A percentile compares a stretch with the other conserved stretches of the same genome.
phyloP scores from a whole-genome alignment of 2,113 vertebrate species.

The Ploceus nigricollis region DNA sequence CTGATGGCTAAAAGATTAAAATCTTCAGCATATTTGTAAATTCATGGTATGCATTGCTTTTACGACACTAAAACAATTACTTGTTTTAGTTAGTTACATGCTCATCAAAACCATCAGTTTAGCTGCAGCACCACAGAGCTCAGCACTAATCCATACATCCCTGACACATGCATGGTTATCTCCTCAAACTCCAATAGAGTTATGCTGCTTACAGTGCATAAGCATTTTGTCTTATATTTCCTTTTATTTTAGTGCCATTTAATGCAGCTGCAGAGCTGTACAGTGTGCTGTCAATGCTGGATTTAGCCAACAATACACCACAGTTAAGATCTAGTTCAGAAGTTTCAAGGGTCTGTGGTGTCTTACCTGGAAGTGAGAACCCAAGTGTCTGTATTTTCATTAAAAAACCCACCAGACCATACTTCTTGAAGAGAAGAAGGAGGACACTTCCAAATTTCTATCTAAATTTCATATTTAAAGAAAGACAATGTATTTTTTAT shows the following conservation, averaged over 20 bases:
- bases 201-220: not conserved
- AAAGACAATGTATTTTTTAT: not conserved
- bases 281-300: not conserved
- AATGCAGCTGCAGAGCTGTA: not conserved
- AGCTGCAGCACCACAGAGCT: not conserved
- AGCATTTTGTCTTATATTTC: not conserved
- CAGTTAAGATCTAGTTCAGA: not conserved
- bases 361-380: not conserved
- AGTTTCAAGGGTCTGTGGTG: not conserved
- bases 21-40: not conserved
- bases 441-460: not conserved
- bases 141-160: not conserved
- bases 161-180: not conserved
- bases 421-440: not conserved
- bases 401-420: not conserved
- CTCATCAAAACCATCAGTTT: not conserved
- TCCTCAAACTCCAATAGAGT: not conserved
- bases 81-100: conserved; percentile 12
- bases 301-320: not conserved
- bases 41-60: not conserved
- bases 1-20: not conserved
- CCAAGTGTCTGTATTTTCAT: not conserved
- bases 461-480: not conserved
- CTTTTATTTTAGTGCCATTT: not conserved
- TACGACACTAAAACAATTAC: conserved; percentile 11